These are phyloP conservation scores for Orchesellides sinensis DNA, from an alignment of 2,888 invertebrate genomes.

Conservation along the genomic window DNA sequence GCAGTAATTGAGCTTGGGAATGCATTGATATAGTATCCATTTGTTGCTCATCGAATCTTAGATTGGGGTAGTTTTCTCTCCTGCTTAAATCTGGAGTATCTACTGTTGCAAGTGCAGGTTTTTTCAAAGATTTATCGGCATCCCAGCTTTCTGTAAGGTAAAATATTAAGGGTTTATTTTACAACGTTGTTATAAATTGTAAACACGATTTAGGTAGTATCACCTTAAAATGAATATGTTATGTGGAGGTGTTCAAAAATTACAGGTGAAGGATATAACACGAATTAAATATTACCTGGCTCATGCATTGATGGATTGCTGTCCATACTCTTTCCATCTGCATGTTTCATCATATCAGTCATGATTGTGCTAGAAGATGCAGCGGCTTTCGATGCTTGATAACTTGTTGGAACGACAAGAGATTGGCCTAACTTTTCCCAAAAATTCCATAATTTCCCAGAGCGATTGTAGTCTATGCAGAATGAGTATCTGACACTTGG, in stretches of 20 bases:
- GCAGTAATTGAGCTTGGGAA: slow-evolving; percentile 64
- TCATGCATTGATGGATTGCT: too few relatives aligned
- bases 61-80: not conserved
- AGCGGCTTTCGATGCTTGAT: slow-evolving; percentile 74
- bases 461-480: slow-evolving; percentile 81
- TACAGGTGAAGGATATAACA: too few relatives aligned
- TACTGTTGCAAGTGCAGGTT: slow-evolving; percentile 1
- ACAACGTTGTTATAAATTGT: too few relatives aligned
- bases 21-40: slow-evolving; percentile 66
- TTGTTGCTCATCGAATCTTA: slow-evolving; percentile 35
- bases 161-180: not conserved
- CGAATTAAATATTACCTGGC: too few relatives aligned
- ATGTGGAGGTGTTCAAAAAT: too few relatives aligned
- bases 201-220: too few relatives aligned
- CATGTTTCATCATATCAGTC: too few relatives aligned
- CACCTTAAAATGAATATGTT: too few relatives aligned
- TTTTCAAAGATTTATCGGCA: slow-evolving; percentile 44
- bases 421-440: slow-evolving; percentile 84
- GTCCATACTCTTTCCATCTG: too few relatives aligned
- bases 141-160: slow-evolving; percentile 65
- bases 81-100: not conserved
- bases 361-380: not conserved
- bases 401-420: slow-evolving; percentile 40
- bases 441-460: slow-evolving; percentile 82
- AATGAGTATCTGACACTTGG: slow-evolving; percentile 83